Evolutionary conservation across 2,113 vertebrate genomes (phyloP).

Genomic region (Haemorhous mexicanus): DNA sequence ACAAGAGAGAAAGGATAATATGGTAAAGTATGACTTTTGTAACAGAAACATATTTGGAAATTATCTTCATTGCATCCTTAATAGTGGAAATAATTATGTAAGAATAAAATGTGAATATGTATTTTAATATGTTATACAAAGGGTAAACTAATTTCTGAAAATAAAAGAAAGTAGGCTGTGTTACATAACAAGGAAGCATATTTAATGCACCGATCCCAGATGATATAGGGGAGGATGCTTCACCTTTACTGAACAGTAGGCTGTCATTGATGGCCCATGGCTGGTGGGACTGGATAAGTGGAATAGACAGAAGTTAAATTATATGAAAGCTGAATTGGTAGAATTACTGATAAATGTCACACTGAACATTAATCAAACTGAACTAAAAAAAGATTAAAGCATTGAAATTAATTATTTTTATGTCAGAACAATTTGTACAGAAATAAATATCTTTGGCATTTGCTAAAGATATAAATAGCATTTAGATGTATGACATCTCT

Average conservation of each 20-base stretch:
- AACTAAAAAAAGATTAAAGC: not conserved
- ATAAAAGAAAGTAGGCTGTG: not conserved
- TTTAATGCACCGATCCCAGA: not conserved
- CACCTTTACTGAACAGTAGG: not conserved
- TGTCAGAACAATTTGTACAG: not conserved
- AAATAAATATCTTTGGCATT: not conserved
- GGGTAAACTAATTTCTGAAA: not conserved
- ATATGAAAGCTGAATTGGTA: not conserved
- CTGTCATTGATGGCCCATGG: accelerated
- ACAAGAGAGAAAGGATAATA: not conserved
- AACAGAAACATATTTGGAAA: not conserved
- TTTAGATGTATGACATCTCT: not conserved
- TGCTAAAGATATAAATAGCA: not conserved
- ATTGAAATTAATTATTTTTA: not conserved
- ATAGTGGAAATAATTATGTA: not conserved
- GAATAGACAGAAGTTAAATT: not conserved
- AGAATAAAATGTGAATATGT: not conserved
- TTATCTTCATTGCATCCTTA: not conserved
- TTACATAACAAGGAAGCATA: not conserved
- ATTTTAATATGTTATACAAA: not conserved
- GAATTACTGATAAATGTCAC: not conserved
- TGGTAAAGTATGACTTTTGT: not conserved
- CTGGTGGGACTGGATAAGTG: not conserved
- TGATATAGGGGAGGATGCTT: not conserved
- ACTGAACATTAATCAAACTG: not conserved